These are phyloP conservation scores for Apodemia zela DNA, from an alignment of 2,888 invertebrate species.

Conservation along the genomic window DNA sequence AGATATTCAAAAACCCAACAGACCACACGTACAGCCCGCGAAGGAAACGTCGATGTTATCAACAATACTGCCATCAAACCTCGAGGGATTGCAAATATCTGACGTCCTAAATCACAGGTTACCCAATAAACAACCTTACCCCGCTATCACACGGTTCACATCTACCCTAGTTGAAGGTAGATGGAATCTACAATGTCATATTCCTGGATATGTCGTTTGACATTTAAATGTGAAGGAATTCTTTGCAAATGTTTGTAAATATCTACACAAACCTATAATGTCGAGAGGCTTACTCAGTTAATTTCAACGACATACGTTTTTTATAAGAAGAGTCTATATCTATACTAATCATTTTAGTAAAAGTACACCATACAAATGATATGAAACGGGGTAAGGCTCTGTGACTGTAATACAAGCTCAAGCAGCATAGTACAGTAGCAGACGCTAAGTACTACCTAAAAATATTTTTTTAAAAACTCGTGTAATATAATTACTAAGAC, in stretches of 20 bases:
- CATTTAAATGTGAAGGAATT: conserved; percentile 3
- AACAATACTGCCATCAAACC: conserved; percentile 52
- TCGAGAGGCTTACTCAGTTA: not conserved
- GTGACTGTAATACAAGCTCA: too few species aligned
- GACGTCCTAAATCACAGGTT: not conserved
- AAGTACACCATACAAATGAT: too few species aligned
- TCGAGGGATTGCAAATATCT: conserved; percentile 25
- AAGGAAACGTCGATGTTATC: conserved; percentile 52
- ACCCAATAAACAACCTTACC: not conserved
- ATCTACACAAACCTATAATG: not conserved
- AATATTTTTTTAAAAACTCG: too few species aligned
- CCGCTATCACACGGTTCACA: not conserved
- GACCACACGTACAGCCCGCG: conserved; percentile 7
- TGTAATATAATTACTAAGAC: too few species aligned
- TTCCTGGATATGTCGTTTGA: conserved; percentile 14
- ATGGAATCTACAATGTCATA: not conserved
- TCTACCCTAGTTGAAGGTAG: not conserved
- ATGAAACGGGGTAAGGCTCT: too few species aligned
- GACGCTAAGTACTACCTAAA: too few species aligned
- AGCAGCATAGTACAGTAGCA: too few species aligned
- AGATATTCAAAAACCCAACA: not conserved
- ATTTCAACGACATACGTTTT: too few species aligned
- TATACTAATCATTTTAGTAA: too few species aligned
- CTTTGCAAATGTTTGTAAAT: conserved; percentile 7
- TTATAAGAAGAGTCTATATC: too few species aligned